Evolutionary conservation across 2,113 vertebrate species (phyloP), one percentile per base, ranked within the genome.

Genomic region (Corapipo altera): DNA sequence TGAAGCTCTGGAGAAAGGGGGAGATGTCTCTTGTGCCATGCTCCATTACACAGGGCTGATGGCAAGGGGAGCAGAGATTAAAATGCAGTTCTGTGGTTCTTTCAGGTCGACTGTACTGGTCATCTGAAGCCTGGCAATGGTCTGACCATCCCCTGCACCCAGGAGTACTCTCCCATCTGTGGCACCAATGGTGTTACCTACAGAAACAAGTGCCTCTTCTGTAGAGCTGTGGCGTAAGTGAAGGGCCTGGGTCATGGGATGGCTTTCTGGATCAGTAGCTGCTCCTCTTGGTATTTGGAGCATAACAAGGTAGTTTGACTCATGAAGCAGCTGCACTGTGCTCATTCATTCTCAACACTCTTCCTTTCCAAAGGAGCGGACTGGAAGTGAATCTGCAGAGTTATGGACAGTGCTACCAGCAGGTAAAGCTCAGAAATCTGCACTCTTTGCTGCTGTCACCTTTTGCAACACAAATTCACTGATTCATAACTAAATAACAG

Each of bases 101-200:
- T 94, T 70, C 91, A 97, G 97, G 0, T 77, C 0, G 88, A 96
- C 62, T 97, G 97, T 48, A 64, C 62, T 0, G 71, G 62, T 44
- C 44, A 83, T 73, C 2, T 88, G 75, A 94, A 8, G 74, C 33
- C 83, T 19, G 6, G 20, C 15, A 2, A 0, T 2, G 57, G 85
- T 15, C 8, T 0, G 1, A 2, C 0, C 0, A 0, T 2, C 0
- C n/a, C 82, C 91, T 97, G 97, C 77, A 72, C 59, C 81, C 0
- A 6, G 55, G 81, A 93, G 1, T 94, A 41, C 92, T 23, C 9
- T 2, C 93, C 98, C 30, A 81, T 98, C 74, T 98, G 98, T 0
- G 97, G 94, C 54, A 97, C 97, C 81, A 89, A 98, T 0, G 95
- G 97, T 11, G n/a, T 96, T 69, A 97, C 96, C 48, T 98, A 97